phyloP scores from a whole-genome alignment of 2,888 invertebrate species.

The Diarsia mendica region DNA sequence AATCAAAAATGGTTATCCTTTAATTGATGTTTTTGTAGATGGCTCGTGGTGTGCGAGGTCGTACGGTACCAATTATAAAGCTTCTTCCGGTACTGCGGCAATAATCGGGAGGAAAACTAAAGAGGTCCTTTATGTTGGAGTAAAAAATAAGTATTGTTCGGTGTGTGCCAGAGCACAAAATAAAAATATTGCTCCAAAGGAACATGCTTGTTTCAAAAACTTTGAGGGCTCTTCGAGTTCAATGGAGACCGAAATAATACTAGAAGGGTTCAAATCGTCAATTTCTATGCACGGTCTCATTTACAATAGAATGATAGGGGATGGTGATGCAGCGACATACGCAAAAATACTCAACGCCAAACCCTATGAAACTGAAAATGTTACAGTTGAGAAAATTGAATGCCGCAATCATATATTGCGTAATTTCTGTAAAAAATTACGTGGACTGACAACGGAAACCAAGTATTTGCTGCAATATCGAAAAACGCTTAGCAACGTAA shows the following conservation, averaged over 20 bases:
- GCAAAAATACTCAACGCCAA: not conserved
- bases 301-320: not conserved
- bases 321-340: not conserved
- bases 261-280: not conserved
- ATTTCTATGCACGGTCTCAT: not conserved
- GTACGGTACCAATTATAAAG: slow-evolving; percentile 8
- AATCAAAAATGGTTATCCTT: not conserved
- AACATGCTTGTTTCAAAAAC: slow-evolving; percentile 6
- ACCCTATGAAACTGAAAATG: not conserved
- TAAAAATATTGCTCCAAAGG: slow-evolving; percentile 3
- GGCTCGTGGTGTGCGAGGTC: slow-evolving; percentile 7
- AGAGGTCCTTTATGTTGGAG: slow-evolving; percentile 3
- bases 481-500: not conserved
- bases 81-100: slow-evolving; percentile 4
- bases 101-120: not conserved
- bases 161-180: not conserved
- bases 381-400: not conserved
- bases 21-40: slow-evolving; percentile 1
- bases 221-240: not conserved
- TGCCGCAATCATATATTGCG: not conserved
- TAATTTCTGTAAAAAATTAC: not conserved
- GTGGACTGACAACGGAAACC: slow-evolving; percentile 1
- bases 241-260: not conserved
- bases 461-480: not conserved
- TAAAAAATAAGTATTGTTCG: slow-evolving; percentile 12